phyloP scores from a whole-genome alignment of 2,113 vertebrate species.

The Apodemus sylvaticus region DNA sequence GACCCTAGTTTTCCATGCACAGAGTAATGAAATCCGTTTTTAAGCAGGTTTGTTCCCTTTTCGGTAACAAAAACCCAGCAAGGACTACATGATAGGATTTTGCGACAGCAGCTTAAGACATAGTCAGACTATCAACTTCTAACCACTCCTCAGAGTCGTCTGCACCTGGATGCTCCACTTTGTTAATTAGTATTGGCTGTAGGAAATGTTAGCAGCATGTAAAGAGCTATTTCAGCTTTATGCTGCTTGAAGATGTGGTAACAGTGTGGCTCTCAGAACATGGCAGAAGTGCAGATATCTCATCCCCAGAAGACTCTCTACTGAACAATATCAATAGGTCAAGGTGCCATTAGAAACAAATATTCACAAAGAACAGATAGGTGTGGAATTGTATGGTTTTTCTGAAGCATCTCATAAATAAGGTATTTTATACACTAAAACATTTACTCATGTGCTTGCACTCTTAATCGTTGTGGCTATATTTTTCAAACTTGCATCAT shows the following conservation, averaged over 20 bases:
- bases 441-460: neutral
- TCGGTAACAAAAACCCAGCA: neutral
- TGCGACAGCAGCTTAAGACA: neutral
- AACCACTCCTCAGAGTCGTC: neutral
- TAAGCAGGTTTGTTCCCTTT: constrained; percentile 2
- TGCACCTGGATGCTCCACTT: neutral
- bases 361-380: neutral
- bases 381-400: neutral
- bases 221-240: neutral
- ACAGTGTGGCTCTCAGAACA: neutral
- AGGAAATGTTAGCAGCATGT: neutral
- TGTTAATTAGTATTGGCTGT: neutral
- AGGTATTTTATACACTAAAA: neutral
- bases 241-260: neutral
- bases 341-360: neutral
- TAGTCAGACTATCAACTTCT: neutral
- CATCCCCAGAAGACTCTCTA: neutral
- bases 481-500: neutral
- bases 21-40: neutral
- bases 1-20: neutral
- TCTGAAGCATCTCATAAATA: neutral
- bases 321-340: too few species aligned
- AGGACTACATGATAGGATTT: neutral
- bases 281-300: neutral
- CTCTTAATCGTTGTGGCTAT: neutral